Percentiles rank a stretch among this genome's conserved stretches.
Evolutionary conservation across 1,140 invertebrate species (phyloP).

Genomic region (Drosophila nigrodunni): DNA sequence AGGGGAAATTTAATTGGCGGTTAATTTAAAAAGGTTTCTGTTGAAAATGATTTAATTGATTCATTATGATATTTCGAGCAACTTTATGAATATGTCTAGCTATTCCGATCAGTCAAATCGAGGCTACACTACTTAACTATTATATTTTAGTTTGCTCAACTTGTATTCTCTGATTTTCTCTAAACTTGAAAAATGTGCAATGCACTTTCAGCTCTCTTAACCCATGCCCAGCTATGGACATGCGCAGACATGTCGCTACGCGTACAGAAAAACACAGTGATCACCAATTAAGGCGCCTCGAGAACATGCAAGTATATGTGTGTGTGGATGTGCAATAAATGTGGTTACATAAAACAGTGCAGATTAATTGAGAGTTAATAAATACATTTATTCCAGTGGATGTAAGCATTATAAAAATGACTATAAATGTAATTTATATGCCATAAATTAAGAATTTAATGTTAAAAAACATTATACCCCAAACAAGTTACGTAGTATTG

Average conservation of each 20-base stretch:
- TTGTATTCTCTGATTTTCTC: not conserved
- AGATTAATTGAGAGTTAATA: too few species aligned
- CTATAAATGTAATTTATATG: constrained; percentile 10
- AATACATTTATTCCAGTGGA: too few species aligned
- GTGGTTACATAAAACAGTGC: too few species aligned
- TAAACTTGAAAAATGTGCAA: not conserved
- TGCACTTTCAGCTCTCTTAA: not conserved
- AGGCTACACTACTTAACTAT: too few species aligned
- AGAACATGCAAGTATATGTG: not conserved
- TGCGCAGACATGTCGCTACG: not conserved
- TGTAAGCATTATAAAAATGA: not conserved
- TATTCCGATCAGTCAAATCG: too few species aligned
- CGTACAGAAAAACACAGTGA: constrained; percentile 3
- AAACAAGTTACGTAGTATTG: not conserved
- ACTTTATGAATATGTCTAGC: too few species aligned
- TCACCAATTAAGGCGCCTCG: constrained; percentile 19
- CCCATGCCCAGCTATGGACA: not conserved
- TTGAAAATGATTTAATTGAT: not conserved
- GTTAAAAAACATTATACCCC: not conserved
- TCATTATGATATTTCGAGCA: too few species aligned
- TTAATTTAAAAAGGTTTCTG: not conserved
- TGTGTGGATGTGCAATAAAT: not conserved
- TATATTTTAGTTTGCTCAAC: too few species aligned
- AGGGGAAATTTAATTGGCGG: not conserved
- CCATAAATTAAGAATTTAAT: not conserved